phyloP scores from a whole-genome alignment of 2,888 invertebrate genomes.

The Melikaiella ostensackeni region DNA sequence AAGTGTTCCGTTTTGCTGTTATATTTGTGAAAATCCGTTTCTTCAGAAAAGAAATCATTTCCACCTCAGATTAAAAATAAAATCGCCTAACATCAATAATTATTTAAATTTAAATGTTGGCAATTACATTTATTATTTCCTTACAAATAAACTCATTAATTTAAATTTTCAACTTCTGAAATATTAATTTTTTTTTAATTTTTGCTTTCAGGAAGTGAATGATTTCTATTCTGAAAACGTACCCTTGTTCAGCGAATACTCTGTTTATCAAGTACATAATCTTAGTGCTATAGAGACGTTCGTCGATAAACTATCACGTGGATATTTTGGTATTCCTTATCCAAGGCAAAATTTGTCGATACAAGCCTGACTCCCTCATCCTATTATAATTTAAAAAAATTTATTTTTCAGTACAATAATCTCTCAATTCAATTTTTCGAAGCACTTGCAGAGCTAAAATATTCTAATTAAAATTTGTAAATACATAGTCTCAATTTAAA shows the following conservation, averaged over 20 bases:
- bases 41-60: background rate
- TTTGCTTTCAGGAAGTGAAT: background rate
- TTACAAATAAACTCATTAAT: background rate
- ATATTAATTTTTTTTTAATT: background rate
- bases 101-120: background rate
- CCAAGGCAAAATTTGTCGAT: background rate
- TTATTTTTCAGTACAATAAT: background rate
- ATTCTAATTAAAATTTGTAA: background rate
- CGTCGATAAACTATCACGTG: background rate
- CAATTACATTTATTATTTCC: background rate
- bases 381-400: background rate
- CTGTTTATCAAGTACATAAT: background rate
- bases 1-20: constrained; percentile 22
- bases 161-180: background rate
- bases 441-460: background rate
- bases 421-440: background rate
- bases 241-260: background rate
- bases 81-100: background rate
- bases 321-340: background rate
- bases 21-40: constrained; percentile 24
- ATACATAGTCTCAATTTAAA: background rate
- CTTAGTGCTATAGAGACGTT: background rate
- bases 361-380: constrained; percentile 21
- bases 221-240: background rate
- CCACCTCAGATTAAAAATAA: background rate